These are phyloP conservation scores for Pelodytes ibericus DNA, from an alignment of 2,797 vertebrate species.

Conservation along the genomic window DNA sequence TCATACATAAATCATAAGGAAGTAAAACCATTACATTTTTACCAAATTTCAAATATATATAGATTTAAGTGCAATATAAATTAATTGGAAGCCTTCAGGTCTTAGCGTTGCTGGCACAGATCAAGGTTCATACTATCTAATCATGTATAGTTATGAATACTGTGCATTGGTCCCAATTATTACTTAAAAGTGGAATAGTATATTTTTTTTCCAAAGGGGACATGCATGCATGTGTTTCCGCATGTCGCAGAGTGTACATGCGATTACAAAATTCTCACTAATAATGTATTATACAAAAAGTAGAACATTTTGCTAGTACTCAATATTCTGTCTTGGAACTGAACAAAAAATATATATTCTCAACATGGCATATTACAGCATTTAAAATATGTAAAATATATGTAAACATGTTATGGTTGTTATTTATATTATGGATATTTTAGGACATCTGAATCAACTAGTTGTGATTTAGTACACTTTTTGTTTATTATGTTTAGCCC, in stretches of 20 bases:
- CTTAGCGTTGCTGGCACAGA: background rate
- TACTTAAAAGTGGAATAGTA: background rate
- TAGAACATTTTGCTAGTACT: no score
- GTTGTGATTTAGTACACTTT: no score
- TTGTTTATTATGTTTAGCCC: no score
- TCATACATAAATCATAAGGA: background rate
- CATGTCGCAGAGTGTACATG: background rate
- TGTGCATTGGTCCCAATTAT: slow-evolving; percentile 13
- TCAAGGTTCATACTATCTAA: background rate
- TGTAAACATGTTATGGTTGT: no score
- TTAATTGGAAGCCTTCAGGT: background rate
- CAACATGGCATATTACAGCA: no score
- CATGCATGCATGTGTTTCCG: background rate
- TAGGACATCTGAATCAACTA: no score
- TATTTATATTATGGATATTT: no score
- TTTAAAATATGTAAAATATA: no score
- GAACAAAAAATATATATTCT: no score
- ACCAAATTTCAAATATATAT: background rate
- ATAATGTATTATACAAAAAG: background rate
- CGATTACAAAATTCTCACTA: slow-evolving; percentile 3
- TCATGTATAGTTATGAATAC: slow-evolving; percentile 10
- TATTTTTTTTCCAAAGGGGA: background rate
- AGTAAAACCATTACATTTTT: background rate
- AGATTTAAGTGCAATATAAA: background rate
- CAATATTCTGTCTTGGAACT: no score